These are phyloP conservation scores for Pristionchus exspectatus DNA, from an alignment of 2,888 invertebrate genomes.

Conservation along the genomic window DNA sequence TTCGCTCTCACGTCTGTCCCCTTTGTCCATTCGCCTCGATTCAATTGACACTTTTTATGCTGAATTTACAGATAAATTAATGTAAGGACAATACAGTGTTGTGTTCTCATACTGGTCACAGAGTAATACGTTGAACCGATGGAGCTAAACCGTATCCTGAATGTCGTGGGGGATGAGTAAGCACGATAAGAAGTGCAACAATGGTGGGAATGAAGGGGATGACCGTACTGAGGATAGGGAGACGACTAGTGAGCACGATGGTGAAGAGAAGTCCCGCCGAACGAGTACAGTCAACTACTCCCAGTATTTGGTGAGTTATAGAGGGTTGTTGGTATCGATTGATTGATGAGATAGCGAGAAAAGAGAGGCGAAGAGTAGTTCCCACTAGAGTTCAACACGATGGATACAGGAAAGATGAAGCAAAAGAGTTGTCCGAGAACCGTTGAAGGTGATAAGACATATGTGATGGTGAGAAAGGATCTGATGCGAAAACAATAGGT, in stretches of 20 bases:
- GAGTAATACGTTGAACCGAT: slow-evolving; percentile 24
- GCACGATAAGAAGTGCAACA: slow-evolving; percentile 20
- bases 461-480: too few relatives aligned
- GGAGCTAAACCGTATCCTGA: slow-evolving; percentile 23
- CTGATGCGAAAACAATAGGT: too few relatives aligned
- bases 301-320: slow-evolving; percentile 45
- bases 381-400: not conserved
- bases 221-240: slow-evolving; percentile 45
- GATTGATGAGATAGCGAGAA: slow-evolving; percentile 3
- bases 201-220: not conserved
- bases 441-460: too few relatives aligned
- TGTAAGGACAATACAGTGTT: slow-evolving; percentile 21
- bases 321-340: not conserved
- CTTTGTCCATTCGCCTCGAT: slow-evolving; percentile 38
- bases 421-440: too few relatives aligned
- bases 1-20: slow-evolving; percentile 44
- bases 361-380: not conserved
- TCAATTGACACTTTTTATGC: slow-evolving; percentile 52
- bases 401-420: too few relatives aligned
- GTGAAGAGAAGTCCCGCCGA: slow-evolving; percentile 42
- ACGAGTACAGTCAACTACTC: slow-evolving; percentile 9
- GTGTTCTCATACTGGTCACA: not conserved
- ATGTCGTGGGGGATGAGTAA: not conserved
- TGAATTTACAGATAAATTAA: slow-evolving; percentile 47
- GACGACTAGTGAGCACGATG: slow-evolving; percentile 38